These are phyloP conservation scores for Agrotis puta DNA, from an alignment of 2,888 invertebrate genomes.

Conservation along the genomic window DNA sequence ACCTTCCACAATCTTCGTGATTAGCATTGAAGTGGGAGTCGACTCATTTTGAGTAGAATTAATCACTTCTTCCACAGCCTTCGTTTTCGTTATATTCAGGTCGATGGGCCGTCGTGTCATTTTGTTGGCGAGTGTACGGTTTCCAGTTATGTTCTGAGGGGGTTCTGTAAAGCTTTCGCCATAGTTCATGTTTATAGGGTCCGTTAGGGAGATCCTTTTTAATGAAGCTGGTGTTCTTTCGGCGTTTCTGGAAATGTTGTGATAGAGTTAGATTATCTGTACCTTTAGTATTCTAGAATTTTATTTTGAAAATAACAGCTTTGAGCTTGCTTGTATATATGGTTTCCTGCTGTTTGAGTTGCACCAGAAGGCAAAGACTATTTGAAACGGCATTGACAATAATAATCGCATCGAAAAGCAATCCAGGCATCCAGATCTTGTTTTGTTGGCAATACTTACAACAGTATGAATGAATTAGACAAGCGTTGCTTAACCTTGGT, in stretches of 20 bases:
- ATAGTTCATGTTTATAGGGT: slow-evolving; percentile 56
- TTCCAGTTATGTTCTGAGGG: slow-evolving; percentile 55
- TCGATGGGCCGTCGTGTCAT: slow-evolving; percentile 1
- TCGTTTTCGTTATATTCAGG: slow-evolving; percentile 31
- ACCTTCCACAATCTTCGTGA: slow-evolving; percentile 78
- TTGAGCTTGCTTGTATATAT: no score
- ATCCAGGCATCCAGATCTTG: no score
- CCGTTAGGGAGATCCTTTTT: slow-evolving; percentile 66
- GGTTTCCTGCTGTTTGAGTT: no score
- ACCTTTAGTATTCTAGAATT: background rate
- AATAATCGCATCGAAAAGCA: no score
- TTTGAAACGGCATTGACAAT: no score
- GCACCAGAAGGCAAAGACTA: no score
- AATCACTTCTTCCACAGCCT: slow-evolving; percentile 64
- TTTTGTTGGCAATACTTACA: no score
- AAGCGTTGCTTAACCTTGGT: no score
- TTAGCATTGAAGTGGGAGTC: slow-evolving; percentile 72
- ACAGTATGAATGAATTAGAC: no score
- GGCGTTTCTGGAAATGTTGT: slow-evolving; percentile 72
- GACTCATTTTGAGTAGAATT: slow-evolving; percentile 41
- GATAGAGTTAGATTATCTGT: background rate
- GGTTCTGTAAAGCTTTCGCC: slow-evolving; percentile 42
- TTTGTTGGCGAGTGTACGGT: slow-evolving; percentile 18
- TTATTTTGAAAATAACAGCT: no score
- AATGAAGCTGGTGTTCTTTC: slow-evolving; percentile 76